These are phyloP conservation scores for Sebastes matsubarae DNA, from an alignment of 2,797 vertebrate species.

Conservation along the genomic window DNA sequence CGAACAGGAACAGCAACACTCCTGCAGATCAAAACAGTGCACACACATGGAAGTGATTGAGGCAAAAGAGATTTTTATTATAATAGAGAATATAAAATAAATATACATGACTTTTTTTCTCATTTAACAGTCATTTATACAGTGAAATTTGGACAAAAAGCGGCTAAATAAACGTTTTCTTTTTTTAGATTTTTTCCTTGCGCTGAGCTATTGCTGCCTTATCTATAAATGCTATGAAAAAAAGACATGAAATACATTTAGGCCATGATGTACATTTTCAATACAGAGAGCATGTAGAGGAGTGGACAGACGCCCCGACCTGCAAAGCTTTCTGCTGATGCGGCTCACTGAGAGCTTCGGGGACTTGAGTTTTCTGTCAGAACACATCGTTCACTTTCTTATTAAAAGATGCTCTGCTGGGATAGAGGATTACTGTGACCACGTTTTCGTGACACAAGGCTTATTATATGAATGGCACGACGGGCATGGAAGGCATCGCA, in stretches of 20 bases:
- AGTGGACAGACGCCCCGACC: constrained; percentile 48
- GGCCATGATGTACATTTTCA: constrained; percentile 53
- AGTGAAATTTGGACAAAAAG: constrained; percentile 86
- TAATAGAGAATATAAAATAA: constrained; percentile 96
- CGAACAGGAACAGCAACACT: not conserved
- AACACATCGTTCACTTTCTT: not conserved
- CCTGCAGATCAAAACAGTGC: not conserved
- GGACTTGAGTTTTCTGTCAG: not conserved
- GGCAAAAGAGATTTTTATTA: constrained; percentile 92
- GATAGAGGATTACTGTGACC: not conserved
- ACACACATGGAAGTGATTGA: constrained; percentile 53
- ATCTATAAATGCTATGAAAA: constrained; percentile 69
- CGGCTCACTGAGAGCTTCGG: not conserved
- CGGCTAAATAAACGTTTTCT: constrained; percentile 75
- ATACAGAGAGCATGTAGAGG: constrained; percentile 46
- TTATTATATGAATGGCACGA: not conserved
- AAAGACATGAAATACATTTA: constrained; percentile 63
- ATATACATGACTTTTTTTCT: constrained; percentile 87
- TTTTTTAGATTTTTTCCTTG: constrained; percentile 57
- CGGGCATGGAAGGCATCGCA: constrained; percentile 1
- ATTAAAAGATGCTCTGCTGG: constrained; percentile 6
- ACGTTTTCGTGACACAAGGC: not conserved
- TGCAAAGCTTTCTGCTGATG: constrained; percentile 46
- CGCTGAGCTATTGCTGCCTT: constrained; percentile 69
- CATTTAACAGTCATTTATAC: constrained; percentile 91